Evolutionary conservation across 2,888 invertebrate genomes (phyloP).

Genomic region (Plebejus anna): DNA sequence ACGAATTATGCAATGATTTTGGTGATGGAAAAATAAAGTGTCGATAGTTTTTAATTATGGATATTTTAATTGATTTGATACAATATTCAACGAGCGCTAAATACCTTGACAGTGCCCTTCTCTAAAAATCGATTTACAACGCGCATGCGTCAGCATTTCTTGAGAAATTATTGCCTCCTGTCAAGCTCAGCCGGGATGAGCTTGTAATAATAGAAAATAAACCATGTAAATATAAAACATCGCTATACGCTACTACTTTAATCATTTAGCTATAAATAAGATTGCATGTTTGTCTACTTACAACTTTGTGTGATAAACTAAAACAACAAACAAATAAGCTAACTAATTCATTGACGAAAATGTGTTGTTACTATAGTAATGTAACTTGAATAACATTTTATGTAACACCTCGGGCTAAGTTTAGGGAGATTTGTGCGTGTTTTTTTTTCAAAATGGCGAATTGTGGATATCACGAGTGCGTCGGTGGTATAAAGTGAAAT

Average conservation of each 20-base stretch:
- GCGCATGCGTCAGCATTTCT: conserved; percentile 57
- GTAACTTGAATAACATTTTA: conserved; percentile 19
- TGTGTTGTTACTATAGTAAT: conserved; percentile 15
- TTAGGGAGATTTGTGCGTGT: neutral
- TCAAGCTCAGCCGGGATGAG: conserved; percentile 50
- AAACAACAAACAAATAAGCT: neutral
- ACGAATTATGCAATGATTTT: neutral
- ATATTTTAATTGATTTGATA: neutral
- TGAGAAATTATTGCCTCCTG: conserved; percentile 44
- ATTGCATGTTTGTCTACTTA: neutral
- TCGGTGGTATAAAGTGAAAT: conserved; percentile 32
- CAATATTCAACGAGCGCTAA: neutral
- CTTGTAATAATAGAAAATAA: conserved; percentile 36
- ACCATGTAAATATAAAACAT: conserved; percentile 24
- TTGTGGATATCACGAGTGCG: neutral
- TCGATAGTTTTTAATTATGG: neutral
- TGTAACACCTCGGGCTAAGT: neutral
- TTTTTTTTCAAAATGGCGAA: conserved; percentile 24
- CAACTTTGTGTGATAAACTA: neutral
- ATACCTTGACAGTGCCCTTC: conserved; percentile 39
- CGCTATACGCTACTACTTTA: neutral
- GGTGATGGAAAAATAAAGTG: conserved; percentile 2
- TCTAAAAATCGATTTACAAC: conserved; percentile 66
- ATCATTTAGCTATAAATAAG: neutral
- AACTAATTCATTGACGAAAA: conserved; percentile 1